phyloP scores from a whole-genome alignment of 2,888 invertebrate species.

The Rhamphomyia laevipes region DNA sequence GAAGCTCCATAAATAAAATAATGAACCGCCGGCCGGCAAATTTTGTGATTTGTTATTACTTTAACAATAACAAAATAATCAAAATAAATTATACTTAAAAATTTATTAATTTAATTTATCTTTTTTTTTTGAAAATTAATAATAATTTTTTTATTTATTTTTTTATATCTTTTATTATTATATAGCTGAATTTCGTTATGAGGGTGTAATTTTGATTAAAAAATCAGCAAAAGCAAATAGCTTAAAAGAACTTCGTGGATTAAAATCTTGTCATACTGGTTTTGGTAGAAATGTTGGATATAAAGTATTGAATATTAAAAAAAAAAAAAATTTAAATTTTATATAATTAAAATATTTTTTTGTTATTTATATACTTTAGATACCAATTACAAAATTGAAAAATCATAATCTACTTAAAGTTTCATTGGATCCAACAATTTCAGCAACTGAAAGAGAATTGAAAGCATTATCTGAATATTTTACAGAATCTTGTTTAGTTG shows the following conservation, averaged over 20 bases:
- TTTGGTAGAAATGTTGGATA: slow-evolving; percentile 82
- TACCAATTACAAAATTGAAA: slow-evolving; percentile 65
- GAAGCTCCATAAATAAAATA: too few relatives aligned
- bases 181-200: slow-evolving; percentile 66
- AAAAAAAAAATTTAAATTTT: neutral
- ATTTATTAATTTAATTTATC: too few relatives aligned
- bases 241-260: slow-evolving; percentile 56
- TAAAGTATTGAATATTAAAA: slow-evolving; percentile 41
- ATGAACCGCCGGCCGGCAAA: too few relatives aligned
- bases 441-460: slow-evolving; percentile 61
- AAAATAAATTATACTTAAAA: too few relatives aligned
- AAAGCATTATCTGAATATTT: slow-evolving; percentile 71
- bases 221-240: slow-evolving; percentile 58
- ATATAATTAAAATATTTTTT: neutral
- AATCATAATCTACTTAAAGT: slow-evolving; percentile 43
- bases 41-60: too few relatives aligned
- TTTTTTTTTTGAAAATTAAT: neutral
- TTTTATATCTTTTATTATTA: too few relatives aligned
- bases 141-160: slow-evolving; percentile 10
- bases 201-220: slow-evolving; percentile 69
- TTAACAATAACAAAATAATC: too few relatives aligned
- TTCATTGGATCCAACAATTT: slow-evolving; percentile 29
- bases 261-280: slow-evolving; percentile 78
- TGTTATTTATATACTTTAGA: slow-evolving; percentile 30
- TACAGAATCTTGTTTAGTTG: slow-evolving; percentile 73